A percentile compares a stretch with the other conserved stretches of the same genome.
These are phyloP conservation scores for Oreochromis mossambicus DNA, from an alignment of 2,797 vertebrate species.

Conservation along the genomic window DNA sequence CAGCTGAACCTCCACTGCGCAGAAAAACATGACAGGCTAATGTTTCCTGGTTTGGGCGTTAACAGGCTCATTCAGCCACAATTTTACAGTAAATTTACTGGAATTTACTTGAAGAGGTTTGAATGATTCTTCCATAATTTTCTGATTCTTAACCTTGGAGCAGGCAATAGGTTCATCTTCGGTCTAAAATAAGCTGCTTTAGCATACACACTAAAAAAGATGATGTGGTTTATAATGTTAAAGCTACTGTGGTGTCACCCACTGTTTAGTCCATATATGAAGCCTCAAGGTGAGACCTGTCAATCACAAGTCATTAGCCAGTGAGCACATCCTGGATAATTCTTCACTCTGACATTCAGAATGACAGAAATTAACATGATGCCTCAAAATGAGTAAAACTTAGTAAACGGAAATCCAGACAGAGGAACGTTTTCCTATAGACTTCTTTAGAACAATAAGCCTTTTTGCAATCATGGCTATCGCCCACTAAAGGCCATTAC, in stretches of 20 bases:
- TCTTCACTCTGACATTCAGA: not conserved
- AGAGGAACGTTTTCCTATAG: not conserved
- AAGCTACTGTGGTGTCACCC: not conserved
- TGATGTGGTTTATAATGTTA: not conserved
- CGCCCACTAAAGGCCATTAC: not conserved
- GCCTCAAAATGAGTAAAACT: not conserved
- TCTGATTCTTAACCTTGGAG: not conserved
- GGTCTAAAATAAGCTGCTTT: not conserved
- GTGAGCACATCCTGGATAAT: not conserved
- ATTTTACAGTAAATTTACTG: not conserved
- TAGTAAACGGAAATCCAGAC: not conserved
- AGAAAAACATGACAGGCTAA: not conserved
- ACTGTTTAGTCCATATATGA: not conserved
- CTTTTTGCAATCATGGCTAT: not conserved
- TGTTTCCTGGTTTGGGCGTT: not conserved
- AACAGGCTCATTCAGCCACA: not conserved
- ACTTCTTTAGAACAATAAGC: not conserved
- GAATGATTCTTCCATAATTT: not conserved
- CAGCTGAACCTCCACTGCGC: not conserved
- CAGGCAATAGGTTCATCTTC: not conserved
- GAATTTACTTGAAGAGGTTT: not conserved
- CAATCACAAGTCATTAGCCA: not conserved
- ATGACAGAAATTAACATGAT: not conserved
- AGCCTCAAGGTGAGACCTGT: not conserved
- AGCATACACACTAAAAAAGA: not conserved